Percentiles rank a stretch among this genome's conserved stretches.
These are phyloP conservation scores for Drosophila insularis DNA, from an alignment of 1,140 invertebrate genomes.

Conservation along the genomic window DNA sequence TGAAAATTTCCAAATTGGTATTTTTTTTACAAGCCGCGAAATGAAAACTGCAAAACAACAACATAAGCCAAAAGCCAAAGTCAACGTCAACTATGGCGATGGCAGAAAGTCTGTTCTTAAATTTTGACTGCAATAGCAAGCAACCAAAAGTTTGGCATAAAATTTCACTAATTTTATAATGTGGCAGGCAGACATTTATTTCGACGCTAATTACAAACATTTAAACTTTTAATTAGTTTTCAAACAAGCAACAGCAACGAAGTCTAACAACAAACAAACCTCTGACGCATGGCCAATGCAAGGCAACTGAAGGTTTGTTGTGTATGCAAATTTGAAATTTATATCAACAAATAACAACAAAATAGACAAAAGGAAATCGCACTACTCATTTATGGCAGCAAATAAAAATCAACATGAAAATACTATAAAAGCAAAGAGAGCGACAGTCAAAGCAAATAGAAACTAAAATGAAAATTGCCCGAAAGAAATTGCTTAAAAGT, in stretches of 20 bases:
- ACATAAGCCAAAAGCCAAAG: constrained; percentile 20
- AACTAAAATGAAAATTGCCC: constrained; percentile 68
- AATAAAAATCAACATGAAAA: constrained; percentile 67
- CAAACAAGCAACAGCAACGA: constrained; percentile 53
- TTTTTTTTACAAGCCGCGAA: background rate
- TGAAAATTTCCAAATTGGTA: background rate
- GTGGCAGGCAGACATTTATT: constrained; percentile 77
- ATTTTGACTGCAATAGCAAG: constrained; percentile 42
- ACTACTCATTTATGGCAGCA: constrained; percentile 42
- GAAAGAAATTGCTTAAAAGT: constrained; percentile 57
- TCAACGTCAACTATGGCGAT: constrained; percentile 15
- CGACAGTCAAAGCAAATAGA: constrained; percentile 30
- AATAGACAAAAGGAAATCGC: constrained; percentile 17
- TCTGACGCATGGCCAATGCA: constrained; percentile 32
- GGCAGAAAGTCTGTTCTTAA: constrained; percentile 42
- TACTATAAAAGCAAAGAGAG: constrained; percentile 60
- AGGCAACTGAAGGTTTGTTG: constrained; percentile 4
- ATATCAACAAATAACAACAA: constrained; percentile 31
- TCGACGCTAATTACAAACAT: constrained; percentile 79
- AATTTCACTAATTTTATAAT: constrained; percentile 77
- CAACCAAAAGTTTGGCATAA: constrained; percentile 61
- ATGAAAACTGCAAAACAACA: constrained; percentile 2
- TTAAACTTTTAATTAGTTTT: constrained; percentile 79
- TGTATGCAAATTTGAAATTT: constrained; percentile 59
- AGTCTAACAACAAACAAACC: constrained; percentile 27